Percentiles rank a stretch among this genome's conserved stretches.
Conservation (phyloP, 2,888 invertebrate species). For the Cephus nigrinus region DNA sequence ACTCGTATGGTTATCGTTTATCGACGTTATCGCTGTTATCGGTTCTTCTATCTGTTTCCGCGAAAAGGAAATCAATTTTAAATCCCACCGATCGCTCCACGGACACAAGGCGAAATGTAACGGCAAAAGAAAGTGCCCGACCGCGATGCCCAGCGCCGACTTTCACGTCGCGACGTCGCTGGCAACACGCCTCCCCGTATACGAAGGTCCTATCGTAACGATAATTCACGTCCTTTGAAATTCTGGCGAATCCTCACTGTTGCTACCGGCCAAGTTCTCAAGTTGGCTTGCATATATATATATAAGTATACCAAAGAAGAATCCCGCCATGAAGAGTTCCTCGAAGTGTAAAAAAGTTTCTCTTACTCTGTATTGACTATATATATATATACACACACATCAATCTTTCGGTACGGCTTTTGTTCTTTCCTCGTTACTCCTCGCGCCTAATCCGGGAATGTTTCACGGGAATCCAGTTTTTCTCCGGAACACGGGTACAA, state of each 20-base stretch:
- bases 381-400: too few relatives aligned
- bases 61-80: background rate
- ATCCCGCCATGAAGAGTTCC: background rate
- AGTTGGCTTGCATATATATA: background rate
- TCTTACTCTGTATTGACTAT: background rate
- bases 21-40: background rate
- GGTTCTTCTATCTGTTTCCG: background rate
- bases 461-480: background rate
- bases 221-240: background rate
- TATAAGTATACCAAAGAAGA: background rate
- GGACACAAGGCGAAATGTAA: background rate
- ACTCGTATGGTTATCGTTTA: background rate
- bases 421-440: background rate
- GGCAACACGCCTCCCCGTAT: background rate
- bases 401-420: background rate
- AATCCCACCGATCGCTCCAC: background rate
- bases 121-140: conserved; percentile 2
- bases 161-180: conserved; percentile 6
- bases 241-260: background rate
- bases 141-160: conserved; percentile 3
- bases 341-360: background rate
- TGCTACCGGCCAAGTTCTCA: background rate
- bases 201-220: background rate
- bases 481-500: background rate
- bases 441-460: background rate